Conservation (phyloP, 2,888 invertebrate genomes). For the Gonocerus acuteangulatus region DNA sequence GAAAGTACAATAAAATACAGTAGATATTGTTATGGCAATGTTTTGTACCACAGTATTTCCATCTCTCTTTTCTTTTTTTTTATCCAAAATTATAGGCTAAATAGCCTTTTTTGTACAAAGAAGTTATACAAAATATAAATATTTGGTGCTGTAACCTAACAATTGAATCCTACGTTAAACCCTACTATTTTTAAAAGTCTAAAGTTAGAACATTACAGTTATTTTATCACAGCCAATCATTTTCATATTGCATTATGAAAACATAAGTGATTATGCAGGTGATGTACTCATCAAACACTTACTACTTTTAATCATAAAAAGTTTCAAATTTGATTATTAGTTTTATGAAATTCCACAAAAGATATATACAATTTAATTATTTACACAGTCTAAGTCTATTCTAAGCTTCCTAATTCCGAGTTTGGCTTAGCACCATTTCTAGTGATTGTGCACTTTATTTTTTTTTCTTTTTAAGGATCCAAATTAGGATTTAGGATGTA, state of each 20-base stretch:
- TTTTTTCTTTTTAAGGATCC: slow-evolving; percentile 2
- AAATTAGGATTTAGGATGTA: slow-evolving; percentile 6
- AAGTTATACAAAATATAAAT: slow-evolving; percentile 20
- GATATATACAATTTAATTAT: slow-evolving; percentile 15
- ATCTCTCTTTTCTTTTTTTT: neutral
- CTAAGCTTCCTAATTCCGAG: slow-evolving; percentile 12
- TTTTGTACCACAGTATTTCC: slow-evolving; percentile 15
- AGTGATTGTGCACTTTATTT: slow-evolving; percentile 29
- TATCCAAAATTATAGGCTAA: neutral
- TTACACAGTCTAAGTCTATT: slow-evolving; percentile 8
- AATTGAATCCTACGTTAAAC: slow-evolving; percentile 11
- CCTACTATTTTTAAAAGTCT: slow-evolving; percentile 2
- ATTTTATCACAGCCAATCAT: slow-evolving; percentile 27
- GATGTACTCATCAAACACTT: neutral
- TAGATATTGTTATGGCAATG: slow-evolving; percentile 15
- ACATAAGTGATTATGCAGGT: slow-evolving; percentile 14
- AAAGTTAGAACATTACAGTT: slow-evolving; percentile 12
- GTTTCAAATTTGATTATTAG: slow-evolving; percentile 13
- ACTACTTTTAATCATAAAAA: neutral
- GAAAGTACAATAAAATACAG: slow-evolving; percentile 17
- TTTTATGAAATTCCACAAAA: neutral
- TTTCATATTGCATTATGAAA: slow-evolving; percentile 16
- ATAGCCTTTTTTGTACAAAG: too few species aligned
- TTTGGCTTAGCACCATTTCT: slow-evolving; percentile 28
- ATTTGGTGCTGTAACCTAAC: slow-evolving; percentile 16